Base-by-base conservation (phyloP, 2,888 invertebrate genomes). In the Sericinus montela region DNA sequence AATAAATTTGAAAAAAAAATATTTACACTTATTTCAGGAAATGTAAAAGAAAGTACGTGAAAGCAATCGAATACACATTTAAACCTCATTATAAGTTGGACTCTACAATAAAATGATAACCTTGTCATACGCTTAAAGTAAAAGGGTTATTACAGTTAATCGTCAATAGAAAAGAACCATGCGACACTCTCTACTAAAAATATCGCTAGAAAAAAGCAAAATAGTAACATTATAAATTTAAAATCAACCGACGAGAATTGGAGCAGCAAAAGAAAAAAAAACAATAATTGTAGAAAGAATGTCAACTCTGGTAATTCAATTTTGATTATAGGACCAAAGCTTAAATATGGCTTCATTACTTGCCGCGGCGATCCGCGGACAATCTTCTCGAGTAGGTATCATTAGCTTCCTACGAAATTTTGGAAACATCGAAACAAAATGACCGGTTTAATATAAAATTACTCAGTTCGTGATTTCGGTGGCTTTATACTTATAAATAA, bases 241-340 rank as follows among this genome's bases (percentile, higher is more conserved):
- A 50, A 85, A 81, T 80, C 71, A 71, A 64, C 64, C 65, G 61
- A 62, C 69, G 67, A 67, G 81, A 87, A 87, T 79, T 84, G 81
- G 88, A 87, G 85, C 86, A 78, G 72, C 85, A 85, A 82, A 84
- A 84, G 78, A 82, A 87, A 44, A 85, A 75, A 76, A 72, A 64
- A 70, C 62, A 67, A 67, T 75, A 11, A 69, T 65, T 76, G 67
- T 67, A 72, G 72, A 72, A 80, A 83, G 82, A 88, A 82, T 85
- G 87, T 88, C 88, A 84, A 79, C 78, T 75, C 75, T 65, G 78
- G 80, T 88, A 88, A 88, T 88, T 88, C 80, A 87, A 86, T 86
- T 88, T 88, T 88, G 88, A 88, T 88, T 87, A 87, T 86, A 88
- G 87, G 80, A 84, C 77, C 80, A 81, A 86, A 75, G 79, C 76